Evolutionary conservation across 2,113 vertebrate genomes (phyloP).

Genomic region (Rallus limicola): DNA sequence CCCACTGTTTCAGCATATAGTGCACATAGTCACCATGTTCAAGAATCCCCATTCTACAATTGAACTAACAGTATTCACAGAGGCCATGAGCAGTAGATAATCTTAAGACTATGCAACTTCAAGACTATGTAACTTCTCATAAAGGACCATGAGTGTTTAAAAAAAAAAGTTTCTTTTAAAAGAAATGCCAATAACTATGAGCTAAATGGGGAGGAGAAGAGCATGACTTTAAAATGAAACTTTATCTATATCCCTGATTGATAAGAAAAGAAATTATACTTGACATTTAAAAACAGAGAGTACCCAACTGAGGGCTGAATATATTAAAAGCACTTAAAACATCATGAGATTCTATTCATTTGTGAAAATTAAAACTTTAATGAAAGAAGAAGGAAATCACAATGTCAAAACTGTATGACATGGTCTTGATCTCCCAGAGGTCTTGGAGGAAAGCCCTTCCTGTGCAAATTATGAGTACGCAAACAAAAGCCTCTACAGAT

Average conservation of each 20-base stretch:
- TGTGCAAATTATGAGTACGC: background rate
- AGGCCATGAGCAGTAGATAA: fast-evolving
- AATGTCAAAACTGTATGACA: background rate
- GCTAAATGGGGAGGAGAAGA: background rate
- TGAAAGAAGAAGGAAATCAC: background rate
- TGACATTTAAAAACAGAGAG: background rate
- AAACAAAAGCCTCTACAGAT: fast-evolving
- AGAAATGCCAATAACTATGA: background rate
- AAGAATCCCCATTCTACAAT: background rate
- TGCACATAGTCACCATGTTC: background rate
- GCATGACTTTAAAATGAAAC: background rate
- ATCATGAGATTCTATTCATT: background rate
- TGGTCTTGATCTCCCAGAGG: background rate
- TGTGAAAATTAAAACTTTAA: background rate
- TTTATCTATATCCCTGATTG: background rate
- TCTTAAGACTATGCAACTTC: background rate
- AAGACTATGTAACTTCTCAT: background rate
- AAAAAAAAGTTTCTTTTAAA: background rate
- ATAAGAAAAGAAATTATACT: background rate
- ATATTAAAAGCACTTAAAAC: background rate
- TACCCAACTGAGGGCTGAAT: background rate
- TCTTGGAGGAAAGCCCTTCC: background rate
- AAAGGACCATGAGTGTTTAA: background rate
- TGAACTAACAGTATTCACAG: background rate
- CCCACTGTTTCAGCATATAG: fast-evolving